Conservation (phyloP, 2,797 vertebrate species). For the Leuciscus waleckii region DNA sequence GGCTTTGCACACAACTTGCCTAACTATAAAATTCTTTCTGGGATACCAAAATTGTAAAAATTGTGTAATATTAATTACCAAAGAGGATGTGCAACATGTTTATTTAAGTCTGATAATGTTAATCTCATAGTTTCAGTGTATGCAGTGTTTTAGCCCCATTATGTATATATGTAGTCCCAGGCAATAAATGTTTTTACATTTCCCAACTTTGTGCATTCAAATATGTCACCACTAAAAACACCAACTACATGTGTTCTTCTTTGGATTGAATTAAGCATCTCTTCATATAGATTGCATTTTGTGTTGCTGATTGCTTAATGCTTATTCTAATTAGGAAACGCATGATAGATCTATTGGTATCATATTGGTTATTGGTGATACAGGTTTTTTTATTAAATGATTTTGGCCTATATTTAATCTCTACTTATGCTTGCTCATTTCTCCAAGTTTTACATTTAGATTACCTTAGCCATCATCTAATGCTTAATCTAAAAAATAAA, state of each 20-base stretch:
- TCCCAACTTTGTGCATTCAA: slow-evolving; percentile 51
- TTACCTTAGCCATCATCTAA: background rate
- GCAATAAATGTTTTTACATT: slow-evolving; percentile 75
- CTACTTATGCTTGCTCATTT: background rate
- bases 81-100: slow-evolving; percentile 61
- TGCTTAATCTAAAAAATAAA: too few relatives aligned
- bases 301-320: background rate
- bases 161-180: slow-evolving; percentile 56
- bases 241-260: background rate
- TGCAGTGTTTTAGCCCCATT: slow-evolving; percentile 66
- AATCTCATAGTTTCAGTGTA: slow-evolving; percentile 73
- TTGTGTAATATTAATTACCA: slow-evolving; percentile 61
- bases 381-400: background rate
- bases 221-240: background rate
- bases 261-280: background rate
- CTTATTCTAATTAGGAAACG: background rate
- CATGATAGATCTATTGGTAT: background rate
- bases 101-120: slow-evolving; percentile 81
- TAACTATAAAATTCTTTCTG: slow-evolving; percentile 39
- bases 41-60: slow-evolving; percentile 45
- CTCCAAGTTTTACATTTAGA: background rate
- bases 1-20: slow-evolving; percentile 40
- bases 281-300: background rate
- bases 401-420: background rate
- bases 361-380: background rate